Percentiles rank a stretch among this genome's conserved stretches.
phyloP scores from a whole-genome alignment of 2,888 invertebrate species.

The Anarsia innoxiella region DNA sequence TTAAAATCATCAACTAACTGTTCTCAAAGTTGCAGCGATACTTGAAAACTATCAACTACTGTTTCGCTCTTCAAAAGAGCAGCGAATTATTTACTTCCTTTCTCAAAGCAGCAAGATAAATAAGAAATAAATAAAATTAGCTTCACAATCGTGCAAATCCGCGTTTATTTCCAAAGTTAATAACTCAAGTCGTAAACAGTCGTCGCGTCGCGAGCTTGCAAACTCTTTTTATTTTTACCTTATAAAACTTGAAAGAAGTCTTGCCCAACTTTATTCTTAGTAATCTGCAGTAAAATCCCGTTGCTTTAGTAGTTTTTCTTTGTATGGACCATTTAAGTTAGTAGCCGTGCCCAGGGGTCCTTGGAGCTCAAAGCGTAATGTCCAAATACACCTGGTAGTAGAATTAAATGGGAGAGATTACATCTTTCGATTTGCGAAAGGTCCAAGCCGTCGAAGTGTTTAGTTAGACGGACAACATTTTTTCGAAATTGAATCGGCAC shows the following conservation, averaged over 20 bases:
- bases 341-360: constrained; percentile 23
- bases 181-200: constrained; percentile 1
- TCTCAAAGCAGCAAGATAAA: too few relatives aligned
- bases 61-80: too few relatives aligned
- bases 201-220: constrained; percentile 9
- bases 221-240: constrained; percentile 26
- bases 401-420: constrained; percentile 43
- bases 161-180: not conserved
- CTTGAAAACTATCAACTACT: too few relatives aligned
- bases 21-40: too few relatives aligned
- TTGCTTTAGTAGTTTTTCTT: constrained; percentile 26
- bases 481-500: constrained; percentile 7
- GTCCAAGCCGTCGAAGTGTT: constrained; percentile 21
- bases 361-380: constrained; percentile 21
- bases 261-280: constrained; percentile 24
- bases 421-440: constrained; percentile 51
- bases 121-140: not conserved
- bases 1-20: too few relatives aligned
- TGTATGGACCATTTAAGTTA: constrained; percentile 31
- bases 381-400: constrained; percentile 19
- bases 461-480: constrained; percentile 12
- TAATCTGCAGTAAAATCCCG: constrained; percentile 39
- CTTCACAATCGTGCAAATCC: not conserved
- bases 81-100: too few relatives aligned
- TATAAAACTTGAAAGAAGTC: constrained; percentile 31